phyloP scores from a whole-genome alignment of 1,140 invertebrate species.

The Drosophila pseudoobscura region DNA sequence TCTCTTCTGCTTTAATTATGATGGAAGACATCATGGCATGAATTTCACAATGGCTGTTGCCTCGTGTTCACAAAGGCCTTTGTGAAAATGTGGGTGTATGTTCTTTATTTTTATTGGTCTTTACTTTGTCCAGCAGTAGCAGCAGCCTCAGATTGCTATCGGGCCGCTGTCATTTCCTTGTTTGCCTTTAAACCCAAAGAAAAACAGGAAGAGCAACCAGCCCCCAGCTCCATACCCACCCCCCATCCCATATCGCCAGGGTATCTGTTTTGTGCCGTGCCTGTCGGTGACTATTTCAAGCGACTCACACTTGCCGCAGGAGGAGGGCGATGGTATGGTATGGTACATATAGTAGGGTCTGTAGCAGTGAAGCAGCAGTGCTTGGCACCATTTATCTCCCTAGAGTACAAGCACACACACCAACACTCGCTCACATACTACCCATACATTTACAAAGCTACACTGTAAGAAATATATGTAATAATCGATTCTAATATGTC shows the following conservation, averaged over 20 bases:
- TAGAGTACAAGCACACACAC: constrained; percentile 25
- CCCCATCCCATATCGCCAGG: background rate
- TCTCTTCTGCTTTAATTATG: constrained; percentile 60
- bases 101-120: constrained; percentile 36
- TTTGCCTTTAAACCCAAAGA: constrained; percentile 54
- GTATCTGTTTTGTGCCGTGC: constrained; percentile 43
- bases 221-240: constrained; percentile 9
- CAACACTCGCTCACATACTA: constrained; percentile 3
- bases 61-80: constrained; percentile 34
- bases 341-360: background rate
- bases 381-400: constrained; percentile 61
- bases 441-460: constrained; percentile 17
- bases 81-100: constrained; percentile 6
- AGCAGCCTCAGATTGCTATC: constrained; percentile 46
- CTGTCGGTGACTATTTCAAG: constrained; percentile 57
- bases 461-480: background rate
- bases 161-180: constrained; percentile 59
- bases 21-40: constrained; percentile 44
- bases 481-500: too few relatives aligned
- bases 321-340: background rate
- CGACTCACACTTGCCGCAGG: constrained; percentile 25
- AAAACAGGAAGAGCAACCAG: constrained; percentile 26
- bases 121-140: constrained; percentile 33
- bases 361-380: constrained; percentile 33
- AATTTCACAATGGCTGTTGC: constrained; percentile 63